Base-by-base conservation (phyloP, 2,113 vertebrate genomes). In the Cyprinodon brontotheroides region DNA sequence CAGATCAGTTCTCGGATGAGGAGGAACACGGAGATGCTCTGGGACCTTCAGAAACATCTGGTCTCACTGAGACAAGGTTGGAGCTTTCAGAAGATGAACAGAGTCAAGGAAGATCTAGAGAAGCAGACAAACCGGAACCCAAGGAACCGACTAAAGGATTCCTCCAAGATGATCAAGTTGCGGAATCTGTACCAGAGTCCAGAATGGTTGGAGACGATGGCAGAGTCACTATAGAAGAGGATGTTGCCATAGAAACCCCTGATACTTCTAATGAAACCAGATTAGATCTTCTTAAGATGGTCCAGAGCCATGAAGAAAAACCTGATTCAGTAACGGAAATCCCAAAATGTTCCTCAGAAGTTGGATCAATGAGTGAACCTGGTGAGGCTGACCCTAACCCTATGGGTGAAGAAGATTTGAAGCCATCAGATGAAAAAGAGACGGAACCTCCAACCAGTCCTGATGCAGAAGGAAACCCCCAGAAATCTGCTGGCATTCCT, bases 141-240 rank as follows among this genome's bases (percentile, higher is more conserved):
- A 41, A 68, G 22, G 12, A 53, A 12, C 4, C 29, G 0, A 3
- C 2, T 14, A 68, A 64, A 66, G 38, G 37, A 17, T 14, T 29
- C 22, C 11, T 53, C 22, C 7, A 12, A 4, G 6, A 14, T 61
- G 65, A 65, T n/a, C 40, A 37, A 7, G 4, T 40, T 3, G 1
- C 36, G 7, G 63, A 78, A 41, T 60, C 60, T 14, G 59, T 4
- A 57, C 65, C 63, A 48, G 59, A 48, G 59, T 14, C 66, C 59
- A 43, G 72, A 43, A 72, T 11, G 0, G 62, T 61, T 1, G 36
- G 74, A 14, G 53, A 15, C 41, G 36, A 60, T 57, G 17, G 17
- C 5, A n/a, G 8, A 57, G 41, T 9, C 4, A 41, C 41, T 41
- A 0, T 3, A 41, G 41, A 41, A 41, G 41, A 41, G 9, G 41